Conservation (phyloP, 2,888 invertebrate genomes). For the Pecten maximus region DNA sequence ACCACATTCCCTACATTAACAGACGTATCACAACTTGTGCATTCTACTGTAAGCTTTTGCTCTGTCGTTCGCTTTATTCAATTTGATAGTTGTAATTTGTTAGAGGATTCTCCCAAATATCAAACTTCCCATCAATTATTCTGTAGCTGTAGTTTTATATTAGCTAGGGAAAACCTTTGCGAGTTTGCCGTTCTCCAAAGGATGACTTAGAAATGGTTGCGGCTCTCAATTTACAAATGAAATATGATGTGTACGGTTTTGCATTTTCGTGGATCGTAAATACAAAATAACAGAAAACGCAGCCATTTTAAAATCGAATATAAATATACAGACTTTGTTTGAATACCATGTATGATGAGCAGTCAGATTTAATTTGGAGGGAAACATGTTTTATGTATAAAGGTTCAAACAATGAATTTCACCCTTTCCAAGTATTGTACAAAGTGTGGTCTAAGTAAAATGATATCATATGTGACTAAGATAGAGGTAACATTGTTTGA, state of each 20-base stretch:
- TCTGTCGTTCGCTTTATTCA: background rate
- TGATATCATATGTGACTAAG: too few relatives aligned
- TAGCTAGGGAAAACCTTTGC: background rate
- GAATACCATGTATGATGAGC: background rate
- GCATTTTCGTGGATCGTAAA: background rate
- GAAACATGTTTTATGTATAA: background rate
- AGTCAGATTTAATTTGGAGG: background rate
- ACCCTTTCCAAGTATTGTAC: too few relatives aligned
- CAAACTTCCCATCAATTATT: background rate
- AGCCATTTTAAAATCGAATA: background rate
- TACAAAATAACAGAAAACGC: background rate
- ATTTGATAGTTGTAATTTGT: conserved; percentile 20
- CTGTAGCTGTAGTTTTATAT: background rate
- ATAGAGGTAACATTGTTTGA: too few relatives aligned
- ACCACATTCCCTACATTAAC: background rate
- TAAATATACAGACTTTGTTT: background rate
- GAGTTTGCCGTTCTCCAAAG: background rate
- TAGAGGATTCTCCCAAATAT: background rate
- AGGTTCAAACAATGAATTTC: background rate
- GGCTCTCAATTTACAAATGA: background rate
- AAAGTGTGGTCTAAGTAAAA: too few relatives aligned
- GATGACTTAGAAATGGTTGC: conserved; percentile 1
- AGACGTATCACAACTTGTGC: background rate
- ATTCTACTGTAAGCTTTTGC: background rate
- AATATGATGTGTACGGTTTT: conserved; percentile 1